Base-by-base conservation (phyloP, 2,113 vertebrate genomes). In the Atrichornis clamosus region DNA sequence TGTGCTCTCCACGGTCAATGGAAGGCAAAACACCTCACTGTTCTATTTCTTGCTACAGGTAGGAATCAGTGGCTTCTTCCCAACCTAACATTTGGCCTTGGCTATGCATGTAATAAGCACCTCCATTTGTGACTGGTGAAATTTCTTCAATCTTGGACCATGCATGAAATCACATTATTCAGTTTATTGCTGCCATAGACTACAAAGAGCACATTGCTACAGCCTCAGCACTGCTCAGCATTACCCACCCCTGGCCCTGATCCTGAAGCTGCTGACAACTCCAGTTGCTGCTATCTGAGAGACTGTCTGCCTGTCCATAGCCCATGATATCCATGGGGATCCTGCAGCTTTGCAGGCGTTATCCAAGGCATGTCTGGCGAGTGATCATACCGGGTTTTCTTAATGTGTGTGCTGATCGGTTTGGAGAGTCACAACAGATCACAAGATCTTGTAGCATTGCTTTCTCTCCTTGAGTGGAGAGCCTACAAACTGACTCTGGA, bases 261-360 rank as follows among this genome's bases (percentile, higher is more conserved):
- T 46, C 41, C 73, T 78, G 49, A 60, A 90, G 26, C 17, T 88
- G 42, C 59, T 70, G 64, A 84, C 55, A 83, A 10, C 17, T 68
- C 47, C 72, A 76, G 35, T 44, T 4, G 1, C 64, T 89, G 72
- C 52, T 76, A 0, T 72, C 65, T 89, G 39, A 56, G 72, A 44
- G 28, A 14, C 44, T 68, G 10, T 27, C 64, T 87, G 70, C 33
- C 53, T 67, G 67, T 86, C 79, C 56, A 9, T 4, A 84, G 55
- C 20, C 60, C n/a, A 15, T 27, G 44, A 53, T 56, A 33, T 42
- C 55, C 22, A 0, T 10, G 18, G 41, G 68, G 41, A 84, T 41
- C 33, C n/a, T 47, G 15, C 5, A 56, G 33, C 30, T 60, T 64
- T 64, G 35, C 46, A 83, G 15, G 23, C 0, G 0, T 52, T 47